Evolutionary conservation across 2,113 vertebrate genomes (phyloP).

Genomic region (Trematomus loennbergii): DNA sequence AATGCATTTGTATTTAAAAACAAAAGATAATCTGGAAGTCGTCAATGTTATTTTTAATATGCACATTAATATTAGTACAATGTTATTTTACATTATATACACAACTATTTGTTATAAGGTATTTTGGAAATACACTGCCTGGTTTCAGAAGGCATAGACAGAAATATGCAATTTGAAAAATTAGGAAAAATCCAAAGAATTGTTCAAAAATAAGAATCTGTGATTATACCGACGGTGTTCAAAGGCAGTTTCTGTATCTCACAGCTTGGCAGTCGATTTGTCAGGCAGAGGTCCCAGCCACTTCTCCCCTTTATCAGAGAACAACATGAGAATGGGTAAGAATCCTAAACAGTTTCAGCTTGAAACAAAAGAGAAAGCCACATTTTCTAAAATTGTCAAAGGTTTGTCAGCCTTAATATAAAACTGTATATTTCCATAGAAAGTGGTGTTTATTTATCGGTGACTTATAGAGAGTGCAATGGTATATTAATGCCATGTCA

Average conservation of each 20-base stretch:
- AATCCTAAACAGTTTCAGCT: background rate
- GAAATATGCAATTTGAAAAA: background rate
- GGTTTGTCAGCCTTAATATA: too few species aligned
- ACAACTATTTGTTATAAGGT: too few species aligned
- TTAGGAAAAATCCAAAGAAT: background rate
- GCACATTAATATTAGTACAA: background rate
- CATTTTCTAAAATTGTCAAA: too few species aligned
- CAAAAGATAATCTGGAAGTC: background rate
- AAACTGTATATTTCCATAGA: too few species aligned
- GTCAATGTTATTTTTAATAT: background rate
- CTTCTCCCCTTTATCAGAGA: slow-evolving; percentile 80
- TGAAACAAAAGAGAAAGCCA: background rate
- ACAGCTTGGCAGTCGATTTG: slow-evolving; percentile 71
- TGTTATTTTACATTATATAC: background rate
- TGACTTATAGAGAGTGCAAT: too few species aligned
- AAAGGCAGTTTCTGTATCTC: slow-evolving; percentile 43
- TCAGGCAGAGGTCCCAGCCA: slow-evolving; percentile 82
- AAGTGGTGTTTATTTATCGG: too few species aligned
- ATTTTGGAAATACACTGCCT: too few species aligned
- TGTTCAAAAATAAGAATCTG: background rate
- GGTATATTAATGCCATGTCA: too few species aligned
- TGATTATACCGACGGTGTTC: background rate
- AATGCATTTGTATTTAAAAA: background rate
- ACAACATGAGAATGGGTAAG: slow-evolving; percentile 3
- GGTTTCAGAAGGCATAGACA: slow-evolving; percentile 15